These are phyloP conservation scores for Trichoplusia ni DNA, from an alignment of 1,140 invertebrate species.

Conservation along the genomic window DNA sequence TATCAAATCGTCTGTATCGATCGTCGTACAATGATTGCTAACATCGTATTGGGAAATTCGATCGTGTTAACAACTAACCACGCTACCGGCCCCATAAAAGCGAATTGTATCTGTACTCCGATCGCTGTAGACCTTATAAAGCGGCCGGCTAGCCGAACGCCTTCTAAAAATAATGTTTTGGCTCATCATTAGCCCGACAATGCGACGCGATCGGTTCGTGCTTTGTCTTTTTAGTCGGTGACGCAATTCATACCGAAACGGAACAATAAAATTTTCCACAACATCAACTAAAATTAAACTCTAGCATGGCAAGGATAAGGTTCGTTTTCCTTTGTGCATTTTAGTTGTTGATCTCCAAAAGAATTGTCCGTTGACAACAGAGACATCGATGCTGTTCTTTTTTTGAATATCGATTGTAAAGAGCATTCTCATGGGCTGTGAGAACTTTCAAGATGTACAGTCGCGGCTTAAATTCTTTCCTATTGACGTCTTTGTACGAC, in stretches of 20 bases:
- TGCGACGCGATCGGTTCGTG: conserved; percentile 60
- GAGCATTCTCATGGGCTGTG: conserved; percentile 79
- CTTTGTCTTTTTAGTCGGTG: conserved; percentile 80
- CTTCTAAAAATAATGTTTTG: conserved; percentile 78
- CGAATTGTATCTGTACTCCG: conserved; percentile 55
- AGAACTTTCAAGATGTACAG: conserved; percentile 71
- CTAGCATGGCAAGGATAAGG: conserved; percentile 46
- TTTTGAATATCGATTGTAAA: conserved; percentile 81
- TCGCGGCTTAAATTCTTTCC: conserved; percentile 72
- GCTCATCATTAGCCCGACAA: conserved; percentile 75
- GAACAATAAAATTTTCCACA: conserved; percentile 63
- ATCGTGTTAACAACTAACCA: conserved; percentile 30
- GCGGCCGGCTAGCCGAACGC: conserved; percentile 46
- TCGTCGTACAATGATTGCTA: conserved; percentile 19
- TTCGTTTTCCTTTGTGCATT: conserved; percentile 36
- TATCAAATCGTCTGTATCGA: conserved; percentile 6
- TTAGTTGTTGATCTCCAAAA: conserved; percentile 61
- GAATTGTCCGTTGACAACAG: conserved; percentile 80
- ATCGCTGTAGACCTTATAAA: conserved; percentile 64
- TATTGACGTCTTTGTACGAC: conserved; percentile 72
- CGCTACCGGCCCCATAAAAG: conserved; percentile 72
- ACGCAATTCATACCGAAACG: conserved; percentile 76
- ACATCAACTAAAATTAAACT: conserved; percentile 42
- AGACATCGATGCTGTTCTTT: conserved; percentile 79
- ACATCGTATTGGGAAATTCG: conserved; percentile 36